Evolutionary conservation across 2,797 vertebrate species (phyloP).

Genomic region (Picus viridis): DNA sequence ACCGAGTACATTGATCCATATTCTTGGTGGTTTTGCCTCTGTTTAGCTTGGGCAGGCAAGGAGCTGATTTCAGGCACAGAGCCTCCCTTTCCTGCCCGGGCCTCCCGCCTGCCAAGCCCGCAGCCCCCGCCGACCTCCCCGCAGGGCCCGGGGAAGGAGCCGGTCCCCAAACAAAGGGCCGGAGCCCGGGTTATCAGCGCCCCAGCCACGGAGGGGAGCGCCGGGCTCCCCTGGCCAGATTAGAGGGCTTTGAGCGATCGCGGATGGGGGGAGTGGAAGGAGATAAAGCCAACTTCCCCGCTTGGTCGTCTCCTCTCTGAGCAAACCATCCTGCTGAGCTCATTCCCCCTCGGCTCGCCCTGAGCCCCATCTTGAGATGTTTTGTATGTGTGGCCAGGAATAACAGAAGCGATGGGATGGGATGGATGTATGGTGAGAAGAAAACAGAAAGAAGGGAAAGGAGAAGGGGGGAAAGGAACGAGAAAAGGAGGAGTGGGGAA

Average conservation of each 20-base stretch:
- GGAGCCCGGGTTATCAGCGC: constrained; percentile 22
- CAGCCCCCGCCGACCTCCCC: background rate
- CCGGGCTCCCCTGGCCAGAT: constrained; percentile 36
- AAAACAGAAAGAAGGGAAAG: background rate
- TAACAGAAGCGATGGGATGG: constrained; percentile 1
- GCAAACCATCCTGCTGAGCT: constrained; percentile 49
- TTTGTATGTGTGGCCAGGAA: constrained; percentile 18
- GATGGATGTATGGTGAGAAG: background rate
- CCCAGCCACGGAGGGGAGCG: background rate
- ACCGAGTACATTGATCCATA: background rate
- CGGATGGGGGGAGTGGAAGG: background rate
- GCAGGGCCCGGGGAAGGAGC: background rate
- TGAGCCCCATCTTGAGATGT: background rate
- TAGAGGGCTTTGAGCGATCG: constrained; percentile 23
- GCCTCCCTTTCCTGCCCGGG: constrained; percentile 54
- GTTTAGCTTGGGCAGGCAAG: background rate
- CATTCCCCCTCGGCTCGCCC: background rate
- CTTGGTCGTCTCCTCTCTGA: constrained; percentile 26
- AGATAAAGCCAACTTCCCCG: constrained; percentile 56
- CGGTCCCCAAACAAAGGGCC: background rate
- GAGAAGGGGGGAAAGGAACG: too few species aligned
- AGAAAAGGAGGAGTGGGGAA: too few species aligned
- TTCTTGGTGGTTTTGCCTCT: background rate
- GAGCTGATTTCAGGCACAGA: background rate
- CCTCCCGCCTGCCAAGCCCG: background rate